Evolutionary conservation across 1,140 invertebrate genomes (phyloP), one percentile per base, ranked within the genome.

Genomic region (Drosophila rhopaloa): DNA sequence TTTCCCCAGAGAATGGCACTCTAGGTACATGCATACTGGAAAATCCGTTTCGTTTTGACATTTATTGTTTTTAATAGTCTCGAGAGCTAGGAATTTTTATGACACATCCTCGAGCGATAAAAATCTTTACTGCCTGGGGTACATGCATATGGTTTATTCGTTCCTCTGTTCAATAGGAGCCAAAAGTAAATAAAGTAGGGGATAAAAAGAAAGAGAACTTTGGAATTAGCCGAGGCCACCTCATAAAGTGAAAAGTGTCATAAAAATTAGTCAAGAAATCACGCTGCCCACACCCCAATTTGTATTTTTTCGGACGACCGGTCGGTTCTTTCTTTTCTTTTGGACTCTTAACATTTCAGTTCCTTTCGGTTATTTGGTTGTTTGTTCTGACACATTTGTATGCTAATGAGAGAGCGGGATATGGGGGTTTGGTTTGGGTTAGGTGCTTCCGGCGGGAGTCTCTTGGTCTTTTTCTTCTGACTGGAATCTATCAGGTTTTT

Each of bases 211-310:
- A 71, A 35, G 55, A 44, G 65, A 50, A 50, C 43, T 74, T 73
- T 61, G 70, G 61, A 81, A 86, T 86, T 79, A 79, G 79, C 76
- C 55, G 56, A 57, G 55, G 24, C 48, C 59, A 46, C 47, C 57
- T 80, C 84, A 88, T 88, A 84, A 88, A 88, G 73, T 88, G 84
- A 89, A 88, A 88, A 88, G 84, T 88, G 84, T 88, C 84, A 89
- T 88, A 88, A 88, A 88, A 88, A 88, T 88, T 88, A 88, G 84
- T 88, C 84, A 88, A 88, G 84, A 88, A 88, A 88, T 88, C 84
- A 89, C 84, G 84, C 76, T 80, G 76, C 50, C 75, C 58, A 9
- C 35, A 55, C 57, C 58, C 38, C 37, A 58, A 51, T 61, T 51
- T 57, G 10, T 29, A 32, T 54, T 56, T 32, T 68, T 74, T 61